Evolutionary conservation across 2,797 vertebrate genomes (phyloP).

Genomic region (Novumbra hubbsi): DNA sequence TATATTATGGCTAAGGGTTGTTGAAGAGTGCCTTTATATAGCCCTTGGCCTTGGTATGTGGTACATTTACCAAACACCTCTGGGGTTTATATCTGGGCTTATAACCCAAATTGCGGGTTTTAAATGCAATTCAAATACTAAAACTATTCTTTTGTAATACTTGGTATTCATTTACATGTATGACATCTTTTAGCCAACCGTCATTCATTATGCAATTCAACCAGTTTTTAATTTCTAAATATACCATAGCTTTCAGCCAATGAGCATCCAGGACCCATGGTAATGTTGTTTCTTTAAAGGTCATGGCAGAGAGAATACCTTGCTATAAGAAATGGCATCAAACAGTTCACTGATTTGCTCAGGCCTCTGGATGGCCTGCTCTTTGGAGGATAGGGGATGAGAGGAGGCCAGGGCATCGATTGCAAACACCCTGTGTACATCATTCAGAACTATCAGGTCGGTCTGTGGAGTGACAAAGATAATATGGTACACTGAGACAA

Average conservation of each 20-base stretch:
- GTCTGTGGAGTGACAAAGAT: constrained; percentile 43
- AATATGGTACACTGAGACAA: constrained; percentile 1
- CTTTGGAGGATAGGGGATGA: constrained; percentile 43
- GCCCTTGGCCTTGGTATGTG: too few species aligned
- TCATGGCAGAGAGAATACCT: constrained; percentile 29
- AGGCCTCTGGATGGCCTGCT: constrained; percentile 36
- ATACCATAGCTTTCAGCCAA: background rate
- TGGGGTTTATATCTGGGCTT: too few species aligned
- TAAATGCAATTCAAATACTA: too few species aligned
- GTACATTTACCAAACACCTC: too few species aligned
- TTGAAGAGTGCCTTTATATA: too few species aligned
- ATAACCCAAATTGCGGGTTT: too few species aligned
- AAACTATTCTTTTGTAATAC: too few species aligned
- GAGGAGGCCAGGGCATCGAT: constrained; percentile 42
- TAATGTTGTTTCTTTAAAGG: background rate
- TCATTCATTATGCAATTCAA: background rate
- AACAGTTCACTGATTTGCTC: constrained; percentile 44
- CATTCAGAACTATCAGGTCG: constrained; percentile 66
- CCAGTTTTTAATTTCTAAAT: too few species aligned
- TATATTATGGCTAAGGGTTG: too few species aligned
- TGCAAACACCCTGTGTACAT: constrained; percentile 64
- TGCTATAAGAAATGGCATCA: constrained; percentile 54
- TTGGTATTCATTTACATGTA: too few species aligned
- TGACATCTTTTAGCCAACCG: background rate
- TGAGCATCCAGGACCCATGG: background rate